Conservation (phyloP, 2,888 invertebrate genomes). For the Phaedon cochleariae region DNA sequence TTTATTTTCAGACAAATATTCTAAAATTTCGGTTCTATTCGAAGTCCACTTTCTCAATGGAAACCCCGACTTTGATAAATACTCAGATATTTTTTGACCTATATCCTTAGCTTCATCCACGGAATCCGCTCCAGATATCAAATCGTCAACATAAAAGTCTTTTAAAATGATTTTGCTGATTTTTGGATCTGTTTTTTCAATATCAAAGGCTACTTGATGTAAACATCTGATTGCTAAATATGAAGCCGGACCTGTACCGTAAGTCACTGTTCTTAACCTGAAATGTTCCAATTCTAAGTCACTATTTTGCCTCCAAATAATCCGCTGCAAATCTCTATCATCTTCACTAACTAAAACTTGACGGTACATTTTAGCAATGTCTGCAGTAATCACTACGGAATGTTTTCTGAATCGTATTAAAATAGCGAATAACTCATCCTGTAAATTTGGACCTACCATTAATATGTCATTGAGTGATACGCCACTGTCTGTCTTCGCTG, state of each 20-base stretch:
- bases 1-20: neutral
- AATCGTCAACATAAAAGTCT: no score
- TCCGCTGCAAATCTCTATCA: slow-evolving; percentile 43
- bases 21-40: slow-evolving; percentile 1
- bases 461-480: slow-evolving; percentile 26
- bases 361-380: slow-evolving; percentile 29
- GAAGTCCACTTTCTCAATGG: slow-evolving; percentile 15
- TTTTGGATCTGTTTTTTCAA: neutral
- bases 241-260: no score
- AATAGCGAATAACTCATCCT: slow-evolving; percentile 14
- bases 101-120: slow-evolving; percentile 14
- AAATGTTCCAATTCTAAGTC: no score
- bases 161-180: neutral
- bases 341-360: slow-evolving; percentile 12
- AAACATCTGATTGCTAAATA: no score
- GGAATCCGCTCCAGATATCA: slow-evolving; percentile 8
- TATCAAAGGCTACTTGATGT: no score
- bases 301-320: slow-evolving; percentile 51
- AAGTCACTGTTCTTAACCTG: no score
- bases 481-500: neutral
- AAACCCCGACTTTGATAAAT: neutral
- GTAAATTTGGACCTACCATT: slow-evolving; percentile 16
- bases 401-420: no score
- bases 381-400: no score
- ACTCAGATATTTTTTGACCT: neutral